These are phyloP conservation scores for Phlogophora meticulosa DNA, from an alignment of 2,888 invertebrate species.

Conservation along the genomic window DNA sequence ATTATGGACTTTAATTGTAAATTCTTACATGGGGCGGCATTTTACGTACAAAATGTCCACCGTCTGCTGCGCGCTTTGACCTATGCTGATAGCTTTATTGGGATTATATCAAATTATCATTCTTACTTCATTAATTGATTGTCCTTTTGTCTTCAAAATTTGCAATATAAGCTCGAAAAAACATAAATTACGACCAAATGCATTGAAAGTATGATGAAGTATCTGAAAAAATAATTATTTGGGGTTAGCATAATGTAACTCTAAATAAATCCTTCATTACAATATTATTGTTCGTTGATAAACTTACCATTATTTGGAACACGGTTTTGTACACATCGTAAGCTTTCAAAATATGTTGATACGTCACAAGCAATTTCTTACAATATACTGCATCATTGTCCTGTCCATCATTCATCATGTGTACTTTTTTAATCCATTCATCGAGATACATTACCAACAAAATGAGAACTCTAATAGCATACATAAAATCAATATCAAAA, in stretches of 20 bases:
- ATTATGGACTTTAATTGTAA: too few relatives aligned
- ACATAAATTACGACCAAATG: slow-evolving; percentile 10
- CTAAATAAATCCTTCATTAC: neutral
- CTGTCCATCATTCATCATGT: too few relatives aligned
- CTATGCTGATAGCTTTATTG: too few relatives aligned
- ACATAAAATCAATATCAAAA: neutral
- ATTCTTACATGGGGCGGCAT: too few relatives aligned
- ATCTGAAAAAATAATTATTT: slow-evolving; percentile 6
- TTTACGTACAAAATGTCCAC: too few relatives aligned
- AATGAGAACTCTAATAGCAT: neutral
- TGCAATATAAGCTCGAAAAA: slow-evolving; percentile 10
- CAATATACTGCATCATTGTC: neutral
- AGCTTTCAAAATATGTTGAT: neutral
- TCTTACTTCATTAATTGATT: neutral
- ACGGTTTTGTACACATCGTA: neutral
- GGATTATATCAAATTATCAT: too few relatives aligned
- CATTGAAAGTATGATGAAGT: neutral
- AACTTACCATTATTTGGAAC: neutral
- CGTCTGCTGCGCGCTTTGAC: too few relatives aligned
- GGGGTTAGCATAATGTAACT: neutral
- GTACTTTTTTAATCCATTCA: neutral
- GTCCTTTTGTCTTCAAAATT: neutral
- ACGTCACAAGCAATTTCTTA: neutral
- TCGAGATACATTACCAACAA: neutral
- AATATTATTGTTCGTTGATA: neutral